Evolutionary conservation across 2,888 invertebrate genomes (phyloP), one percentile per base, ranked within the genome.

Genomic region (Drosophila histrio): DNA sequence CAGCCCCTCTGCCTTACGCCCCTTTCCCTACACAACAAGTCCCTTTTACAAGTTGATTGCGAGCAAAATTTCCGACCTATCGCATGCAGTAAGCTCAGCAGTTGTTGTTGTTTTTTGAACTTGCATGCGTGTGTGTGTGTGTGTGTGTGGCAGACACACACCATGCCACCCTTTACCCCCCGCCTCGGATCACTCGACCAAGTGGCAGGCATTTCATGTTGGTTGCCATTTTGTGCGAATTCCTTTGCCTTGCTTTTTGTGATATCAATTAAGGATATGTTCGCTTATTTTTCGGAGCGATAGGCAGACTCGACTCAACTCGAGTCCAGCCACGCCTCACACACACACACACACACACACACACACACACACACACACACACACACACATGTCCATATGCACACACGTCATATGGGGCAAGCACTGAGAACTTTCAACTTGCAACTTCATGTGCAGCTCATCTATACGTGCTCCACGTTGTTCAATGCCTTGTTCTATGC

Each of bases 201-300:
- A 11, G 26, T 21, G 26, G n/a, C 13, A 22, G 54, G 52, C 66
- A 56, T 38, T 56, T 54, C 76, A 58, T 72, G 68, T 77, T 66
- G 57, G 63, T 70, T 78, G 75, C 65, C 79, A 67, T 85, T 78
- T 78, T 76, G 79, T 79, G 72, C 72, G 79, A 77, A 82, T 87
- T 87, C 73, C 86, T 79, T 79, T 71, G 82, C 76, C 72, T 80
- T 74, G 61, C 57, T 79, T 79, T 82, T 80, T 90, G 89, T 89
- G 88, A 89, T 90, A 89, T 89, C 89, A 89, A 89, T 89, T 89
- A 89, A 89, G 90, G 89, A 89, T 86, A 87, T 89, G 77, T 70
- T 80, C 60, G 71, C 69, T 73, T 72, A 73, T 73, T 74, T 72
- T 74, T 63, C 63, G 69, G 71, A 49, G 77, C 70, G 41, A 39